Conservation (phyloP, 2,888 invertebrate genomes). For the Exephanes ischioxanthus region DNA sequence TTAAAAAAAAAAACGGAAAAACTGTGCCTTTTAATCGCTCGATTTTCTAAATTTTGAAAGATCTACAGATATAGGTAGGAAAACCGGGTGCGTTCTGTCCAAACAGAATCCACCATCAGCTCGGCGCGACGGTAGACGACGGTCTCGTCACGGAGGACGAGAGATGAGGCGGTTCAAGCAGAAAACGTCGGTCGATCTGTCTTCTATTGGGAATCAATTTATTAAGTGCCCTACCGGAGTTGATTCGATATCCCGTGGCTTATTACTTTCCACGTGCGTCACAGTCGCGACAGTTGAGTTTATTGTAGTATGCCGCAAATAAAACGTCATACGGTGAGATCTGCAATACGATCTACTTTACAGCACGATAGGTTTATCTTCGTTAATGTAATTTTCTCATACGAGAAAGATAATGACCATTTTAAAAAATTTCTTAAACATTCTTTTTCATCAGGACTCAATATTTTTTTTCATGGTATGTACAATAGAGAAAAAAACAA, state of each 20-base stretch:
- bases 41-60: not conserved
- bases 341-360: not conserved
- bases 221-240: constrained; percentile 74
- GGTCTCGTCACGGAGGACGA: not conserved
- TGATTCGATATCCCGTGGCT: constrained; percentile 70
- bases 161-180: not conserved
- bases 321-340: constrained; percentile 16
- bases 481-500: not conserved
- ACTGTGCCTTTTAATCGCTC: not conserved
- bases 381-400: not conserved
- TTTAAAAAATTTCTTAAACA: not conserved
- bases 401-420: not conserved
- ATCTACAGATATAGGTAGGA: constrained; percentile 1
- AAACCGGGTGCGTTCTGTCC: constrained; percentile 18
- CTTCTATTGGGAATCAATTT: constrained; percentile 76
- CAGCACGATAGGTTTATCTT: not conserved
- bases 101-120: constrained; percentile 6
- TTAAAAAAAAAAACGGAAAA: not conserved
- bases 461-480: not conserved
- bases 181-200: constrained; percentile 23
- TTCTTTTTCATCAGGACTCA: not conserved
- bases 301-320: constrained; percentile 31
- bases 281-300: constrained; percentile 57
- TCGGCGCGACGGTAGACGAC: constrained; percentile 1
- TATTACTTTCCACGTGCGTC: constrained; percentile 76